Base-by-base conservation (phyloP, 2,888 invertebrate genomes). In the Melitaea athalia region DNA sequence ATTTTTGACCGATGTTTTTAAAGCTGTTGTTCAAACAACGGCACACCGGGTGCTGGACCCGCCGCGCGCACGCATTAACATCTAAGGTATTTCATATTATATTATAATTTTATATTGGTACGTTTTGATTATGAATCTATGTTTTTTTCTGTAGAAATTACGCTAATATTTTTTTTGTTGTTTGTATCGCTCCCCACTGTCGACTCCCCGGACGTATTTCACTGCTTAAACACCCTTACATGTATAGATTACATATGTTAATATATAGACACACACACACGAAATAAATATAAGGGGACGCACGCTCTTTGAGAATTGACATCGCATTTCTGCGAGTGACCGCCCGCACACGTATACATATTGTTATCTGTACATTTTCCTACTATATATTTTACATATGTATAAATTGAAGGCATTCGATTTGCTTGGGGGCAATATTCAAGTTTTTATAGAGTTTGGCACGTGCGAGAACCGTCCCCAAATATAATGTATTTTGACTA, bases 101-200 rank as follows among this genome's bases (percentile, higher is more conserved):
- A 7, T 87, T 87, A 86, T 85, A 88, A 86, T 90, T 90, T 91
- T 92, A 93, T 92, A 91, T 95, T 95, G 95, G 95, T 95, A 95
- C 95, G 93, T 95, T 95, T 95, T 94, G 94, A 94, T 94, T 94
- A 94, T 93, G 92, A 92, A 88, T 90, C 93, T 94, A 94, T 93
- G 66, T 70, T 72, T 91, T 33, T 88, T 91, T 92, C 85, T 83
- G 91, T 93, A 93, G 92, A 93, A 93, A 93, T 93, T 93, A 93
- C 92, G 85, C 93, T 93, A 93, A 86, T 84, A 63, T 90, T 55
- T 53, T 55, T 90, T 85, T 55, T 85, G 82, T 84, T 79, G 82
- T 83, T 75, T 78, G 78, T 80, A 81, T 82, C 87, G 86, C 84
- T 82, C 75, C 77, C 78, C 86, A 84, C 91, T 89, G 92, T 88